Evolutionary conservation across 2,113 vertebrate genomes (phyloP).

Genomic region (Engraulis encrasicolus): DNA sequence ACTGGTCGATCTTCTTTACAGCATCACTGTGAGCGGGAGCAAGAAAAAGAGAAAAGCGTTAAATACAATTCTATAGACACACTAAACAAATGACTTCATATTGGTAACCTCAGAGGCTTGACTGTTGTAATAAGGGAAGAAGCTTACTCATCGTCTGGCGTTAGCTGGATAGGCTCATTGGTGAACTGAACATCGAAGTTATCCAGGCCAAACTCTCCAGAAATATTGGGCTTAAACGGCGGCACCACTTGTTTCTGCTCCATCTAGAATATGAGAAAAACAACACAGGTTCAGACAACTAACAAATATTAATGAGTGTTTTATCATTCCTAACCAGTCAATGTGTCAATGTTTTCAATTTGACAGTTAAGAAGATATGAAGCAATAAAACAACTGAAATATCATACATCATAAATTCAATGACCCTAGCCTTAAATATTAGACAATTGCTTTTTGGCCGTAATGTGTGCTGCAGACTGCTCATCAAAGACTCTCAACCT

Average conservation of each 20-base stretch:
- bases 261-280: constrained; percentile 82
- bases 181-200: constrained; percentile 99
- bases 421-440: too few relatives aligned
- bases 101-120: neutral
- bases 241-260: constrained; percentile 98
- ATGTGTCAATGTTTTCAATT: too few relatives aligned
- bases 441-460: too few relatives aligned
- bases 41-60: constrained; percentile 32
- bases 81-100: neutral
- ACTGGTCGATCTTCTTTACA: constrained; percentile 98
- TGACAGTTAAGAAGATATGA: too few relatives aligned
- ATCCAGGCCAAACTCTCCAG: constrained; percentile 96
- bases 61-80: constrained; percentile 9
- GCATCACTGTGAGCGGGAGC: constrained; percentile 80
- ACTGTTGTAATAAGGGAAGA: neutral
- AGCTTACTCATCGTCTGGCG: constrained; percentile 97
- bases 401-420: too few relatives aligned
- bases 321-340: too few relatives aligned
- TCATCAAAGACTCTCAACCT: too few relatives aligned
- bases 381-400: too few relatives aligned
- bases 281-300: neutral
- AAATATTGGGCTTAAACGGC: constrained; percentile 99
- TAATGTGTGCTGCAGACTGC: too few relatives aligned
- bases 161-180: constrained; percentile 97
- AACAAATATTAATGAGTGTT: neutral